These are phyloP conservation scores for Hymenochirus boettgeri DNA, from an alignment of 2,113 vertebrate species.

Conservation along the genomic window DNA sequence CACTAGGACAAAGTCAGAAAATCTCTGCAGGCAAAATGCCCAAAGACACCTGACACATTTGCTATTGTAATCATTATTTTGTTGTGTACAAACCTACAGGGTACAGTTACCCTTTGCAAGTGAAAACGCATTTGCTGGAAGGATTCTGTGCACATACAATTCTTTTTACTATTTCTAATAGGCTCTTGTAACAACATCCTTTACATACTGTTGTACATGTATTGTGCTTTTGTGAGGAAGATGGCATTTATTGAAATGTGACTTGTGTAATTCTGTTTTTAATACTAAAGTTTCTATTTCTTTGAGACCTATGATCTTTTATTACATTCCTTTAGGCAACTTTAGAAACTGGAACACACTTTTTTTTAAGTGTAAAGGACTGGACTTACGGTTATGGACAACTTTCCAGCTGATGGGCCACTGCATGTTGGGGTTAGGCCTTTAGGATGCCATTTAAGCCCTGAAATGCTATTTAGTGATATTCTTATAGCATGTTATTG, in stretches of 20 bases:
- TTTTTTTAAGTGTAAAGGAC: too few species aligned
- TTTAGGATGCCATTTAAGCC: too few species aligned
- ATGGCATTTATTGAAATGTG: conserved; percentile 7
- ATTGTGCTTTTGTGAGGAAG: conserved; percentile 7
- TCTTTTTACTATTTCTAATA: not conserved
- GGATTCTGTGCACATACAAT: not conserved
- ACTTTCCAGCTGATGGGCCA: too few species aligned
- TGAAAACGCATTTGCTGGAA: not conserved
- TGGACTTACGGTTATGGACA: too few species aligned
- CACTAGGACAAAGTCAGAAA: not conserved
- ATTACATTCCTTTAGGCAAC: too few species aligned
- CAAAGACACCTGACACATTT: not conserved
- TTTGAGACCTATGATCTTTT: too few species aligned
- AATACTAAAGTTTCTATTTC: too few species aligned
- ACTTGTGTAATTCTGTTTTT: conserved; percentile 40
- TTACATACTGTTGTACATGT: conserved; percentile 7
- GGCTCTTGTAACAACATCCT: conserved; percentile 5
- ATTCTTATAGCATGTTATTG: too few species aligned
- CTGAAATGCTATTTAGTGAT: too few species aligned
- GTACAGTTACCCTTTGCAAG: not conserved
- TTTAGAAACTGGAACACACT: too few species aligned
- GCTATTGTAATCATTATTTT: not conserved
- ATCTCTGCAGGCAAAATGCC: not conserved
- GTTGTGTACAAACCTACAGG: not conserved
- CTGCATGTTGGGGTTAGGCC: too few species aligned